Percentiles rank a stretch among this genome's conserved stretches.
Evolutionary conservation across 2,113 vertebrate genomes (phyloP).

Genomic region (Corythornis madagascariensis): DNA sequence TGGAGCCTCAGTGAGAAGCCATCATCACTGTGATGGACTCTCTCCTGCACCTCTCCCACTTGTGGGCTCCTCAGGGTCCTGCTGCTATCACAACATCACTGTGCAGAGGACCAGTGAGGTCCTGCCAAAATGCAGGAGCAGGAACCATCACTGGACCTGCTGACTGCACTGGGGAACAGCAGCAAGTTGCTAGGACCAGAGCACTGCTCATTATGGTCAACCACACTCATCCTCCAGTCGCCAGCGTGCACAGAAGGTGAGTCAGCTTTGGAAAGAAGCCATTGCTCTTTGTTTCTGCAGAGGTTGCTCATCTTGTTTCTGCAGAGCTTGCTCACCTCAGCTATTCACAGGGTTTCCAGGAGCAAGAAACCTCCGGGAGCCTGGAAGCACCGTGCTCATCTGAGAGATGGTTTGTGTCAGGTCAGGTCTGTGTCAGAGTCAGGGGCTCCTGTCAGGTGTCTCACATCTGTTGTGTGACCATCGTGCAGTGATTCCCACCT

Average conservation of each 20-base stretch:
- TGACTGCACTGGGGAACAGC: neutral
- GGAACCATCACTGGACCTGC: neutral
- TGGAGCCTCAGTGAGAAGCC: neutral
- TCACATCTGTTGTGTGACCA: accelerated
- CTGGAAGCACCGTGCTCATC: neutral
- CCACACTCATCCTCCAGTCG: accelerated
- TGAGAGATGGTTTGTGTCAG: neutral
- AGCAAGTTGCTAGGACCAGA: neutral
- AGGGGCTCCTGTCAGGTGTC: neutral
- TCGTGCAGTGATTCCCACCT: neutral
- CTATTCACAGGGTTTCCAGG: neutral
- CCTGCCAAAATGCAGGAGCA: neutral
- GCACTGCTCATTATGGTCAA: neutral
- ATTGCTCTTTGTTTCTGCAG: neutral
- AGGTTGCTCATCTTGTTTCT: neutral
- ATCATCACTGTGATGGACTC: accelerated
- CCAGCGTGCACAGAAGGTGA: neutral
- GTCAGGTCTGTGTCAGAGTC: too few species aligned
- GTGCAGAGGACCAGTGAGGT: too few species aligned
- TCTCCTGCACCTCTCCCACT: neutral
- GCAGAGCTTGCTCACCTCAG: neutral
- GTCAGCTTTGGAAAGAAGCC: neutral
- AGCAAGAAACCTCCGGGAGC: too few species aligned
- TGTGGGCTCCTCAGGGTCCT: neutral
- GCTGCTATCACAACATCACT: neutral